Evolutionary conservation across 2,888 invertebrate genomes (phyloP), one percentile per base, ranked within the genome.

Genomic region (Agrotis segetum): DNA sequence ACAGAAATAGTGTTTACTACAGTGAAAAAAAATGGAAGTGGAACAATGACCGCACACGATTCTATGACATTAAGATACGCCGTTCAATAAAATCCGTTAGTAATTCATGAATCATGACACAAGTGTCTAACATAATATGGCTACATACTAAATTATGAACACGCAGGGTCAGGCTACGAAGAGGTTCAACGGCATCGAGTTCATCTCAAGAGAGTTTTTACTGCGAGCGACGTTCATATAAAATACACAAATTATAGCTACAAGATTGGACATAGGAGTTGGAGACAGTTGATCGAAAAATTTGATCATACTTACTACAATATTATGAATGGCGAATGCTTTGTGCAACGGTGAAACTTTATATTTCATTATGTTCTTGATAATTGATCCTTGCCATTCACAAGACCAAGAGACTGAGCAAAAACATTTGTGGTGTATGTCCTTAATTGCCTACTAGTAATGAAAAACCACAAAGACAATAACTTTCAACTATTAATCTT

Each of bases 61-160:
- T 50, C 52, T 29, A 46, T 40, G 24, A 14, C 19, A 59, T 24
- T 34, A 59, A 58, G 58, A 47, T 17, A 50, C 19, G 4, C 19
- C 19, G 46, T 58, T 50, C n/a, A 58, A 21, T 66, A 58, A 34
- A 65, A 44, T 40, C 75, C 58, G 75, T 75, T 67, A 72, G 29
- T 14, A 44, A 56, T 44, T 21, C 29, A 52, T 52, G 21, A 56
- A 29, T 21, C 29, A 52, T 52, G 21, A 21, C 47, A 68, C 66
- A 67, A 67, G 50, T 44, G 56, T 66, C 3, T 19, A 49, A 56
- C 19, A 65, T 29, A 9, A 49, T 70, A 29, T 50, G 40, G 14
- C 19, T 56, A 9, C n/a, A 17, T 69, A 29, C 40, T 29, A 58
- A 49, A 69, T 19, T 19, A 56, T 19, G 16, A 69, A 19, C 19